These are phyloP conservation scores for Halyomorpha halys DNA, from an alignment of 1,140 invertebrate genomes.

Conservation along the genomic window DNA sequence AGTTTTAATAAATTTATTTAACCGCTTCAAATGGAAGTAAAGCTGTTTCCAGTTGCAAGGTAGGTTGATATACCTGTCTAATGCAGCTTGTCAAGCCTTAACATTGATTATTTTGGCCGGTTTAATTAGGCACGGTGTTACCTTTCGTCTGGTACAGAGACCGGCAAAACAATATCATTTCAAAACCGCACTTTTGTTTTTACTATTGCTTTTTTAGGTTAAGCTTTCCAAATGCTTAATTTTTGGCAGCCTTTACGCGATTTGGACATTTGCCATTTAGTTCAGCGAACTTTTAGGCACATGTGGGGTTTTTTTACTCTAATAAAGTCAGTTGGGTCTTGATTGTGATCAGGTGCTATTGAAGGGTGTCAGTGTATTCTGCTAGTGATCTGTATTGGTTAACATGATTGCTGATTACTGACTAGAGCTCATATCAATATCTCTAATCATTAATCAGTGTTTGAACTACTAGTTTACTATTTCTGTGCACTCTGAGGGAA, in stretches of 20 bases:
- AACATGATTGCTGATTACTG: no score
- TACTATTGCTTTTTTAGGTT: neutral
- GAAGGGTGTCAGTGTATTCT: no score
- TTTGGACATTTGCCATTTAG: constrained; percentile 4
- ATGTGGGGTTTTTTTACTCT: neutral
- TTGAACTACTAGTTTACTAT: no score
- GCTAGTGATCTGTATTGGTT: no score
- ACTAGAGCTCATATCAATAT: no score
- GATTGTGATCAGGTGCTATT: no score
- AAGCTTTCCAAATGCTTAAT: neutral
- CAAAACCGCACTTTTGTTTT: neutral
- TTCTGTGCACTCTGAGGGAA: no score
- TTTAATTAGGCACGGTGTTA: neutral
- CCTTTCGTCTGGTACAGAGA: neutral
- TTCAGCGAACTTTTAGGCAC: constrained; percentile 4
- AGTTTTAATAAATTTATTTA: no score
- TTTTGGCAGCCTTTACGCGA: neutral
- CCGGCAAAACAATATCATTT: neutral
- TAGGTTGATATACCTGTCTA: neutral
- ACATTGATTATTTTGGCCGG: constrained; percentile 3
- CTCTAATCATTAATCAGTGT: no score
- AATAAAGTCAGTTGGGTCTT: neutral
- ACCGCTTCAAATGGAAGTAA: no score
- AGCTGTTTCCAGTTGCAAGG: constrained; percentile 2
- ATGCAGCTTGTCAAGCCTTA: constrained; percentile 1